Evolutionary conservation across 1,140 invertebrate genomes (phyloP), one percentile per base, ranked within the genome.

Genomic region (Drosophila ananassae): DNA sequence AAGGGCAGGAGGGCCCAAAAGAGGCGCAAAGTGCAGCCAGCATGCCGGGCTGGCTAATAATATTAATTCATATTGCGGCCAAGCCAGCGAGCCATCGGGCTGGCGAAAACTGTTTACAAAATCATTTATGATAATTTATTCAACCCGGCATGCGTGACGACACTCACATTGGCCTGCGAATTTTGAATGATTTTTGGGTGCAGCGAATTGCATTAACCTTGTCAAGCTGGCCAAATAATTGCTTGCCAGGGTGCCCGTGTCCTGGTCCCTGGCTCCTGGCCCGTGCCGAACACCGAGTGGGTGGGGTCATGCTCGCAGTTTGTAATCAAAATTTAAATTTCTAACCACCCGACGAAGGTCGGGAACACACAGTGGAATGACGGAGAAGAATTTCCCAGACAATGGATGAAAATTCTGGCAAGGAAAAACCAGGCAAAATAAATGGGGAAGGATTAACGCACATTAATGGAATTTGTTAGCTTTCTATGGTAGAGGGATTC

Each of bases 121-220:
- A 82, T 77, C 74, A 79, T 82, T 87, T 82, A 82, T 82, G 78
- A 82, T 85, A 85, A 85, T 82, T 82, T 87, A 85, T 85, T 77
- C 83, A 73, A 62, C 56, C 60, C 34, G 69, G 57, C 48, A 75
- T 87, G 83, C 82, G 82, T 82, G 78, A 78, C 81, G 59, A 48
- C 30, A 54, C 28, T 53, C 48, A 39, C 57, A 22, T 10, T 53
- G n/a, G 57, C n/a, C 64, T 28, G 47, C 66, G 50, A 57, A 56
- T 54, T 50, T 75, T 74, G 72, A 74, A 68, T 60, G 77, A 80
- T 78, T 85, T 85, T 74, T 72, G 78, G 82, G 78, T 85, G 83
- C 82, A 78, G 82, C 74, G 79, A 85, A 85, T 85, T 85, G 83
- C 78, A 87, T 48, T 87, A 50, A 66, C 74, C 83, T 89, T 85